A percentile compares a stretch with the other conserved stretches of the same genome.
Conservation (phyloP, 1,140 invertebrate genomes). For the Lordiphosa mommai region DNA sequence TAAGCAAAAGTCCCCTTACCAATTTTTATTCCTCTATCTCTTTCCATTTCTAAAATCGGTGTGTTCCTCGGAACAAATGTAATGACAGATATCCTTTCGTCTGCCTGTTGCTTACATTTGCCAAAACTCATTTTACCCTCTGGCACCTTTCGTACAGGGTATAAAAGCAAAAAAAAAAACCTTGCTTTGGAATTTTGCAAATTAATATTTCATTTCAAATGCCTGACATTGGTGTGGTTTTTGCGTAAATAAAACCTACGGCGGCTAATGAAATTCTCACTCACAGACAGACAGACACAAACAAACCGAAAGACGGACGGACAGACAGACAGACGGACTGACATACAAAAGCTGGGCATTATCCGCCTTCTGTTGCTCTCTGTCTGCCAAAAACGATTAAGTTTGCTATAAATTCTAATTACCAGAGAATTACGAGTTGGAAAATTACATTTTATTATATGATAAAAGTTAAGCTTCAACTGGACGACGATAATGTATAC, state of each 20-base stretch:
- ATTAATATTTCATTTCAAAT: constrained; percentile 72
- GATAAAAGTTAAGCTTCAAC: constrained; percentile 78
- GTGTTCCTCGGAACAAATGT: no score
- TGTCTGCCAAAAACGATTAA: constrained; percentile 66
- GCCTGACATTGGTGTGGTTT: constrained; percentile 34
- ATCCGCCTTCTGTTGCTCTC: not conserved
- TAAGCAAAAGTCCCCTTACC: no score
- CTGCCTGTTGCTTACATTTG: no score
- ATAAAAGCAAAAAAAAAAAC: not conserved
- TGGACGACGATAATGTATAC: constrained; percentile 77
- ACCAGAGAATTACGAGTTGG: constrained; percentile 76
- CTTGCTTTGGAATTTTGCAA: constrained; percentile 53
- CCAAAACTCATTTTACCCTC: no score
- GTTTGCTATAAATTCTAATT: constrained; percentile 76
- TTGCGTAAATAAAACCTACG: constrained; percentile 12
- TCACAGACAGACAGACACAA: not conserved
- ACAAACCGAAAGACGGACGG: no score
- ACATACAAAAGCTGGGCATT: not conserved
- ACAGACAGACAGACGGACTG: not conserved
- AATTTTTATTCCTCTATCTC: no score
- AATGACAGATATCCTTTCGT: no score
- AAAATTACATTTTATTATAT: constrained; percentile 79
- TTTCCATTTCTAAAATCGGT: no score
- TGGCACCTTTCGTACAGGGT: no score
- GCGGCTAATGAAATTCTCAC: constrained; percentile 43